These are phyloP conservation scores for Dipodomys spectabilis DNA, from an alignment of 2,113 vertebrate species.

Conservation along the genomic window DNA sequence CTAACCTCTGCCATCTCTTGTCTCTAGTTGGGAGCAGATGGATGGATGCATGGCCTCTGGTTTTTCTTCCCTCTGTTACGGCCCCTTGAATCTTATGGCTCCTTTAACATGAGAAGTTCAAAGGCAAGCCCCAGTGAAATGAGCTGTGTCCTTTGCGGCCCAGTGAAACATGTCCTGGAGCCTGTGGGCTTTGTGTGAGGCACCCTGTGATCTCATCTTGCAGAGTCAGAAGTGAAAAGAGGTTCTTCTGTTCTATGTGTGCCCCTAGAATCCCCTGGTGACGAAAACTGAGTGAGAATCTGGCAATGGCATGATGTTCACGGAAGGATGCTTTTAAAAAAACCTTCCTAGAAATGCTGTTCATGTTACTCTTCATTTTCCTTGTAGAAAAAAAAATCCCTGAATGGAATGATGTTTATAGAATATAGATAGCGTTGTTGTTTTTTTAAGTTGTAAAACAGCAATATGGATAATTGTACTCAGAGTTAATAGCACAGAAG, in stretches of 20 bases:
- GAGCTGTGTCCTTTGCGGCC: slow-evolving; percentile 75
- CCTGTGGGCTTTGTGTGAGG: slow-evolving; percentile 76
- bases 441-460: background rate
- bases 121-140: slow-evolving; percentile 69
- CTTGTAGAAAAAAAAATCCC: slow-evolving; percentile 28
- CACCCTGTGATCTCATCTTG: slow-evolving; percentile 81
- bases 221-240: slow-evolving; percentile 78
- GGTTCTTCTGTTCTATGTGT: slow-evolving; percentile 79
- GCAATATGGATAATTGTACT: background rate
- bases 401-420: background rate
- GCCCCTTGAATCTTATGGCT: background rate
- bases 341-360: slow-evolving; percentile 23
- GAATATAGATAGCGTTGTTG: background rate
- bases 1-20: slow-evolving; percentile 11
- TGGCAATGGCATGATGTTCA: slow-evolving; percentile 45
- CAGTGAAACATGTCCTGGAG: slow-evolving; percentile 62
- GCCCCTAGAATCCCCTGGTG: slow-evolving; percentile 68
- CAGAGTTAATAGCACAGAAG: slow-evolving; percentile 44
- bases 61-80: background rate
- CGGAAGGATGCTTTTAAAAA: slow-evolving; percentile 10
- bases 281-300: slow-evolving; percentile 59
- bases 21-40: background rate
- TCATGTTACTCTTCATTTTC: too few species aligned
- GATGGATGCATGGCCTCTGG: background rate
- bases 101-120: slow-evolving; percentile 62